Conservation (phyloP, 2,888 invertebrate genomes). For the Pyralis farinalis region DNA sequence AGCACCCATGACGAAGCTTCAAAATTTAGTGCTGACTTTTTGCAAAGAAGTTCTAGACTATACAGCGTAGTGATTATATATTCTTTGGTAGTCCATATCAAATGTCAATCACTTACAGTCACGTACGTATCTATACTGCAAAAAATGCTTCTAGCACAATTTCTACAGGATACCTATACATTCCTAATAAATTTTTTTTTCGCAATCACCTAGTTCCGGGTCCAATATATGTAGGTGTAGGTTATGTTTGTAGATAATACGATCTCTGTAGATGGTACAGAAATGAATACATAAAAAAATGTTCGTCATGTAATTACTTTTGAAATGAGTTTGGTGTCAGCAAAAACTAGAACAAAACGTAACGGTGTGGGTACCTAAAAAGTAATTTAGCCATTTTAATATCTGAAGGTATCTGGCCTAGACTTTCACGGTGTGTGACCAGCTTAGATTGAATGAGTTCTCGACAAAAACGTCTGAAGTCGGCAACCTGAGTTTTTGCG, state of each 20-base stretch:
- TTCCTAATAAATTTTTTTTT: not conserved
- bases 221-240: not conserved
- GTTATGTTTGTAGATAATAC: not conserved
- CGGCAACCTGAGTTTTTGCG: slow-evolving; percentile 3
- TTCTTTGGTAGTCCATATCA: too few relatives aligned
- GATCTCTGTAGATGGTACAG: slow-evolving; percentile 3
- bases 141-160: too few relatives aligned
- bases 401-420: not conserved
- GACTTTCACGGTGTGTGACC: slow-evolving; percentile 5
- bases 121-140: not conserved
- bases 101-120: not conserved
- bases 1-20: too few relatives aligned
- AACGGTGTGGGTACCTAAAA: not conserved
- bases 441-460: slow-evolving; percentile 2
- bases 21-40: too few relatives aligned
- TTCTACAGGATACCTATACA: too few relatives aligned
- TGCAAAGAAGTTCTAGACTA: too few relatives aligned
- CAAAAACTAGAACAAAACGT: slow-evolving; percentile 3
- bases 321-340: slow-evolving; percentile 3
- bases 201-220: not conserved
- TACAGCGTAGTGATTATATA: too few relatives aligned
- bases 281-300: slow-evolving; percentile 1
- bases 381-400: not conserved
- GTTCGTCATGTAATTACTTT: slow-evolving; percentile 4
- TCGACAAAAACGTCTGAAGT: slow-evolving; percentile 3